Evolutionary conservation across 1,140 invertebrate genomes (phyloP).

Genomic region (Elymnias hypermnestra): DNA sequence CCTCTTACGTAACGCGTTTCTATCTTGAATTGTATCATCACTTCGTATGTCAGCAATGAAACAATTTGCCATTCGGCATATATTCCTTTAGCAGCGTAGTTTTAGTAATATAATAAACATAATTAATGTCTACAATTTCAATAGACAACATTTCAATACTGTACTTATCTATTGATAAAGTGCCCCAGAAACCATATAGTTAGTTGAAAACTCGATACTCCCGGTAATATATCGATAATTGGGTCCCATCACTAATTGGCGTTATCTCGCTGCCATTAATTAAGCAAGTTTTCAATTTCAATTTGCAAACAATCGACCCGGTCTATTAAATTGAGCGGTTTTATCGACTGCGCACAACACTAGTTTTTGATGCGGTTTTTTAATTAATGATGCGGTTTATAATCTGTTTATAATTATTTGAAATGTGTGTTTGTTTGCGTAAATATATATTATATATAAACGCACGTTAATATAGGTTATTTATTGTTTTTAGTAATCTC

Average conservation of each 20-base stretch:
- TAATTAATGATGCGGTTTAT: constrained; percentile 1
- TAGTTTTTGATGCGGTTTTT: constrained; percentile 1
- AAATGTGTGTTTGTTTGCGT: too few relatives aligned
- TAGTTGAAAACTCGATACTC: constrained; percentile 2
- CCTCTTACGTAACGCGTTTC: too few relatives aligned
- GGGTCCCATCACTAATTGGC: constrained; percentile 39
- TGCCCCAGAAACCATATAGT: neutral
- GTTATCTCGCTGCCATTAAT: constrained; percentile 32
- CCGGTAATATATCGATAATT: constrained; percentile 30
- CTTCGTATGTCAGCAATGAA: too few relatives aligned
- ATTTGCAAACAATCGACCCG: constrained; percentile 38
- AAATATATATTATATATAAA: too few relatives aligned
- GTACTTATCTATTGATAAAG: neutral
- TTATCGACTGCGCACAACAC: constrained; percentile 4
- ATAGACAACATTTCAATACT: neutral
- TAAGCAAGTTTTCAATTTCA: constrained; percentile 51
- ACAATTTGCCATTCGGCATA: too few relatives aligned
- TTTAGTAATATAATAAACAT: too few relatives aligned
- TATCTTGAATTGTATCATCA: too few relatives aligned
- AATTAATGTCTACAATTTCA: neutral
- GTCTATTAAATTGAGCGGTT: constrained; percentile 9
- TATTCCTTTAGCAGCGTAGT: too few relatives aligned
- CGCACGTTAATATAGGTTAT: too few relatives aligned
- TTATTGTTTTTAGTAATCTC: too few relatives aligned
- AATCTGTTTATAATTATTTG: neutral